Evolutionary conservation across 2,797 vertebrate genomes (phyloP), one percentile per base, ranked within the genome.

Genomic region (Holocentrus rufus): DNA sequence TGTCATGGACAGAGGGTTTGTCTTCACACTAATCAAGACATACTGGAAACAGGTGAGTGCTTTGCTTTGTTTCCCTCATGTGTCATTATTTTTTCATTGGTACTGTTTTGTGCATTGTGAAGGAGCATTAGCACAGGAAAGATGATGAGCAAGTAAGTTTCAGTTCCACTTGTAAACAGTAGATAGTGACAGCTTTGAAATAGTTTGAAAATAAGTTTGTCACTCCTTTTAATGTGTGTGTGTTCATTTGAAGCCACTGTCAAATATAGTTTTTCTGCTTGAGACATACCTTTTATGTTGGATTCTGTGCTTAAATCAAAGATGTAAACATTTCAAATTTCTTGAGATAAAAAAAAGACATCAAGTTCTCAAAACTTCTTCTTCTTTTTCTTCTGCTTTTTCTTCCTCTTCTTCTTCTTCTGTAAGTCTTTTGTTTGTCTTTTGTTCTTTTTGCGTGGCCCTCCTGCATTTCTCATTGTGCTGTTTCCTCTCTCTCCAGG

Each of bases 1-100:
- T 57, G 95, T 99, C 84, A 99, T 99, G 97, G 98, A 99, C 89
- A 93, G 98, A 89, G 98, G 98, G 65, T 99, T 99, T 87, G 97
- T 99, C 84, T 99, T 99, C 84, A 86, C 73, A 42, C 95, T 99
- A 46, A 91, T 98, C 86, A 98, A 95, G 86, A 94, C 95, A 34
- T 98, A 95, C 90, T 98, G 96, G 95, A 99, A 99, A 92, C 98
- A 99, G 96, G 98, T 99, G 93, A 22, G 27, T 30, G 31, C 2
- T 18, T 31, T 30, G 7, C 44, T 70, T 23, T 50, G 11, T 54
- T 47, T 47, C 18, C 7, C 18, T 7, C 14, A 49, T 20, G 4
- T 14, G 20, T 30, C 3, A 63, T 17, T 0, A 27, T 6, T 64
- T 10, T 49, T 27, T 27, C n/a, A 11, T 10, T 11, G 6, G 25